Evolutionary conservation across 2,888 invertebrate species (phyloP), one percentile per base, ranked within the genome.

Genomic region (Drosophila birchii): DNA sequence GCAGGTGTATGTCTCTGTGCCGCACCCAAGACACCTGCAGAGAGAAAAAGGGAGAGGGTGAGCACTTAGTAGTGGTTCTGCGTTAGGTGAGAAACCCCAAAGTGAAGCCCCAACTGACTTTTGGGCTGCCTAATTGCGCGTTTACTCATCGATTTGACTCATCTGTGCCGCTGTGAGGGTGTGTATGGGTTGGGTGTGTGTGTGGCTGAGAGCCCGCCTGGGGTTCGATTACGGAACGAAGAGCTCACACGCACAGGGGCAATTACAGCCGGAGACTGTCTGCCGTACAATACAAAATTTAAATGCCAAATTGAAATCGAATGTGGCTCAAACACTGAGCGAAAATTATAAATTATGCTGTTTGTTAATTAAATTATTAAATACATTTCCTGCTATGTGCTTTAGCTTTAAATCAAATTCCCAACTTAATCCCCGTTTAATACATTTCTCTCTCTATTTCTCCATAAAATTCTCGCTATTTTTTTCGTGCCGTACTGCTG

Each of bases 21-120:
- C 96, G 93, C 29, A 96, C 95, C 96, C 96, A 96, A n/a, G 96
- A 96, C 72, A 96, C 96, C 95, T 96, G 92, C 1, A 9, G 6
- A 57, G 23, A 20, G 26, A 53, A 32, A 49, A 56, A 54, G 44
- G 20, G 32, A 36, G 66, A 20, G 18, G 36, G 16, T 39, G 32
- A 43, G 60, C 69, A 43, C 51, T 34, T 54, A 71, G 63, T 73
- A 14, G 20, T 20, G 53, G 29, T 49, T 12, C 39, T 39, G 32
- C 11, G 34, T 43, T 16, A 55, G 55, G 32, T 41, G 59, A 38
- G 43, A 38, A 18, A 38, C 53, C 53, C 29, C 39, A 59, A 59
- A 60, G 49, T 43, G 68, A 44, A 38, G 39, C 39, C 34, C 36
- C 53, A 29, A 53, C 58, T 59, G 60, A 54, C 47, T 64, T 62